Evolutionary conservation across 2,797 vertebrate genomes (phyloP).

Genomic region (Syndactyla subalaris): DNA sequence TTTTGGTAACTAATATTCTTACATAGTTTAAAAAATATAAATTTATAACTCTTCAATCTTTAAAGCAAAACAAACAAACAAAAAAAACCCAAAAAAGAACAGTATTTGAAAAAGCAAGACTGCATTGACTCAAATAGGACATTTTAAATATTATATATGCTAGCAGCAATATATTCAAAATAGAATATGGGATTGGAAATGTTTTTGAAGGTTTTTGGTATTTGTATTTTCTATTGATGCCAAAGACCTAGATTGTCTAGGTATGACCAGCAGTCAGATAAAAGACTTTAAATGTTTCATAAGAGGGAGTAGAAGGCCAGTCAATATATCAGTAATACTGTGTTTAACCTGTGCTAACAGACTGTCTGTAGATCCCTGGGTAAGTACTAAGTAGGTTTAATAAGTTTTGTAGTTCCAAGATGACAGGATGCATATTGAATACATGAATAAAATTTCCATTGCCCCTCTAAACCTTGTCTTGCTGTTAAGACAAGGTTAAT

Average conservation of each 20-base stretch:
- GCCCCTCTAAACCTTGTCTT: neutral
- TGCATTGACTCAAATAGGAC: neutral
- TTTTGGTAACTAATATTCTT: neutral
- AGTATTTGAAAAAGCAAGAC: neutral
- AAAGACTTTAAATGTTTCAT: neutral
- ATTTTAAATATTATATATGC: neutral
- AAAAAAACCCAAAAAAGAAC: neutral
- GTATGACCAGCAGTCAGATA: neutral
- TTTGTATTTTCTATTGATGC: neutral
- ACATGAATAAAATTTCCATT: neutral
- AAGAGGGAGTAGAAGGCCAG: neutral
- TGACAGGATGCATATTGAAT: neutral
- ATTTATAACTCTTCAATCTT: neutral
- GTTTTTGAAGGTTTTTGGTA: neutral
- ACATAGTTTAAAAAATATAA: neutral
- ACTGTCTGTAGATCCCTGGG: neutral
- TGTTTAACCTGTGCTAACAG: neutral
- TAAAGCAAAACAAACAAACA: neutral
- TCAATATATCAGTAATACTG: neutral
- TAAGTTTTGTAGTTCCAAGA: neutral
- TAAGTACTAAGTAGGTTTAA: neutral
- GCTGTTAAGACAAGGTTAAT: neutral
- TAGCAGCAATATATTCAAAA: neutral
- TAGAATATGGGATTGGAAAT: neutral
- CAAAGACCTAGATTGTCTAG: neutral